These are phyloP conservation scores for Silvanus unidentatus DNA, from an alignment of 2,888 invertebrate species.

Conservation along the genomic window DNA sequence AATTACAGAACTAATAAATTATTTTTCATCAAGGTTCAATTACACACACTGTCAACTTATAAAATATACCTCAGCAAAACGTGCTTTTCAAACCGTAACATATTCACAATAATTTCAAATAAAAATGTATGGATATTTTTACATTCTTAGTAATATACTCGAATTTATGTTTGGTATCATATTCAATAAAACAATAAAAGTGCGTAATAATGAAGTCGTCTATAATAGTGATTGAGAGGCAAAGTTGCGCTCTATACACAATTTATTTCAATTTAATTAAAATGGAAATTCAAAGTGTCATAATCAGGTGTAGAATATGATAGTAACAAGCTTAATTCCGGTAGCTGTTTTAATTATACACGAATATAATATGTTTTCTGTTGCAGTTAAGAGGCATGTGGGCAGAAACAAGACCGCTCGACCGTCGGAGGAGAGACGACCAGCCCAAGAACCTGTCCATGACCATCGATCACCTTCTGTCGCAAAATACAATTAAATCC, in stretches of 20 bases:
- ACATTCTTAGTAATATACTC: constrained; percentile 1
- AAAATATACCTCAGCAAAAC: constrained; percentile 20
- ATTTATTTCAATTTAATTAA: constrained; percentile 13
- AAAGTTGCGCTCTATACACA: too few relatives aligned
- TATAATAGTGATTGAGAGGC: too few relatives aligned
- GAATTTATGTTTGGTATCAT: neutral
- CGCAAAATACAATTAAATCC: neutral
- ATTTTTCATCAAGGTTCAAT: constrained; percentile 16
- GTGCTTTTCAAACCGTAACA: constrained; percentile 16
- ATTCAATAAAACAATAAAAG: too few relatives aligned
- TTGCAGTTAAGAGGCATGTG: constrained; percentile 26
- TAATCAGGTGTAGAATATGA: constrained; percentile 11
- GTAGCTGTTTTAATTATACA: constrained; percentile 28
- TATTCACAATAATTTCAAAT: neutral
- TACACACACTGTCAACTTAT: constrained; percentile 14
- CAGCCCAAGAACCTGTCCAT: constrained; percentile 15
- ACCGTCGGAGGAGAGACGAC: constrained; percentile 5
- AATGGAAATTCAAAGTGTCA: constrained; percentile 19
- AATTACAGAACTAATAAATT: constrained; percentile 19
- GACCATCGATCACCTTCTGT: constrained; percentile 11
- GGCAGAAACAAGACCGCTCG: constrained; percentile 14
- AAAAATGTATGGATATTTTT: neutral
- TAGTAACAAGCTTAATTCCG: constrained; percentile 21
- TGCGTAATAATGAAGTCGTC: too few relatives aligned
- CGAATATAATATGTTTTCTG: constrained; percentile 29